A percentile compares a stretch with the other conserved stretches of the same genome.
Evolutionary conservation across 2,797 vertebrate genomes (phyloP).

Genomic region (Sebastes itinus): DNA sequence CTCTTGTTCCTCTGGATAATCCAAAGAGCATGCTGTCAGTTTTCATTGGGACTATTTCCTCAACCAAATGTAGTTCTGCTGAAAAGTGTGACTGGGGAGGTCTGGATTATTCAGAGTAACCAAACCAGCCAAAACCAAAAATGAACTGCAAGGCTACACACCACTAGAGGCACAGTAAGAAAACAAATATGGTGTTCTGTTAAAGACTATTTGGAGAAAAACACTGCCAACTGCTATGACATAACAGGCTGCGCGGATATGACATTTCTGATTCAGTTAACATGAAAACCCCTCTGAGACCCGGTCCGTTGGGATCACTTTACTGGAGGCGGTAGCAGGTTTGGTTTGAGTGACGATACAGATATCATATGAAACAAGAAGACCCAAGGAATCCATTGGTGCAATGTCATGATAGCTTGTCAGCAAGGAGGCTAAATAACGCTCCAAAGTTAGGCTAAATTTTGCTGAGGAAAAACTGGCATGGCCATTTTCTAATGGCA

Average conservation of each 20-base stretch:
- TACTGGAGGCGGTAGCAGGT: too few relatives aligned
- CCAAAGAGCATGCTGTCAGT: neutral
- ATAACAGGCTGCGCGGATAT: neutral
- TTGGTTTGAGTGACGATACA: too few relatives aligned
- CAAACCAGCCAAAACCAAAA: neutral
- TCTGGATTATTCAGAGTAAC: neutral
- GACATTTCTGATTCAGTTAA: neutral
- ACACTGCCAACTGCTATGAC: neutral
- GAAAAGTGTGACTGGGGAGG: neutral
- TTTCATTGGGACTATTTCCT: neutral
- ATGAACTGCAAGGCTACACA: neutral
- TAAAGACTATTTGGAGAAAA: neutral
- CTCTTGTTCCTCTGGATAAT: slow-evolving; percentile 5
- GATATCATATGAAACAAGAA: too few relatives aligned
- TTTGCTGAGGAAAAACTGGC: too few relatives aligned
- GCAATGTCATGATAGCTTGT: too few relatives aligned
- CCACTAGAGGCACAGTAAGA: neutral
- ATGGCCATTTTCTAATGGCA: too few relatives aligned
- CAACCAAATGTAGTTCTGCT: neutral
- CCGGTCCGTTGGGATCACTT: too few relatives aligned
- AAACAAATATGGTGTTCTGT: neutral
- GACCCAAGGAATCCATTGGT: too few relatives aligned
- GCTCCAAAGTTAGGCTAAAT: too few relatives aligned
- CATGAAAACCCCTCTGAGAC: too few relatives aligned
- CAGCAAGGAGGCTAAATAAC: too few relatives aligned